Evolutionary conservation across 53 echinoderm and acorn worm species (phyloP), one percentile per base, ranked within the genome.

Genomic region (Actinopyga echinites): DNA sequence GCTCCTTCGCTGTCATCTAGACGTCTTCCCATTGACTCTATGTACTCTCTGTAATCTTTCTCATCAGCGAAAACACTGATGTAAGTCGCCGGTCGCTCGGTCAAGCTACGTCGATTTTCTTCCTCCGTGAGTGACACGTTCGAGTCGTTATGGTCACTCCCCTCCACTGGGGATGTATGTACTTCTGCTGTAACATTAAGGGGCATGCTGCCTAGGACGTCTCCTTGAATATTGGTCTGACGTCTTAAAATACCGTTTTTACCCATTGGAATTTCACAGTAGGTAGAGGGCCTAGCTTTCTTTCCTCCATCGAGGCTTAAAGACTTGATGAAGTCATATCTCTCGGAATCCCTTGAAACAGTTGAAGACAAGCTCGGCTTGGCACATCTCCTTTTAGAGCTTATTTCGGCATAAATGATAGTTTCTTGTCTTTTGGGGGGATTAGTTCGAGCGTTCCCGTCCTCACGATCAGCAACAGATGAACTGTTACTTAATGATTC

Each of bases 101-200:
- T 1, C 21, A 11, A 23, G 5, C 4, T 9, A 10, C 30, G 62
- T 10, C 28, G 25, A 9, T 30, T 29, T 62, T 26, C 62, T 23
- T 30, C 62, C 62, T 20, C 8, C 5, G 49, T 24, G 13, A 12
- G 15, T 9, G 28, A 3, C 62, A 62, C 1, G 12, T 59, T 0
- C 59, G 59, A 5, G 40, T 49, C 49, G 7, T 15, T 2, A 49
- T 17, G 15, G 17, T 3, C 17, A 15, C 17, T 30, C 26, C 13
- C 62, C 17, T 62, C 12, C 22, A 11, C 28, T 15, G 77, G 56
- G 11, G 57, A 77, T 12, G 54, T n/a, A 43, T 77, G 77, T 9
- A 77, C 77, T 12, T 77, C 77, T 31, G 56, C 77, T 30, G 19
- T 30, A 15, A 77, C 77, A 30, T 56, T 77, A 20, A 77, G 77